A percentile compares a stretch with the other conserved stretches of the same genome.
Evolutionary conservation across 35 echinoderm and acorn worm species (phyloP).

Genomic region (Lytechinus variegatus): DNA sequence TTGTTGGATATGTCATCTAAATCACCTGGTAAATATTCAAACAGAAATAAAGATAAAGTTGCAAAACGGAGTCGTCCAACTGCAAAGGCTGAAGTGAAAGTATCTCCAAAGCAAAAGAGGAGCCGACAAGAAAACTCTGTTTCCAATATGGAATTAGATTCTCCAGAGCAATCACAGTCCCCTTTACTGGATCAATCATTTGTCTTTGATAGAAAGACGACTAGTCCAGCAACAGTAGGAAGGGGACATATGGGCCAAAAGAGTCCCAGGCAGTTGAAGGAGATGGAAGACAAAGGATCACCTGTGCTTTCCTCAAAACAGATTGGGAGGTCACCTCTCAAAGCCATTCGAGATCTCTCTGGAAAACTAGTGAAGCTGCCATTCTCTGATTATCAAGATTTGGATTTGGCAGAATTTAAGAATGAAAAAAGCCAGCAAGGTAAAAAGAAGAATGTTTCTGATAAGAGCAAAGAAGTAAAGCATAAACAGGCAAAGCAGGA

Average conservation of each 20-base stretch:
- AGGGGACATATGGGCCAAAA: slow-evolving; percentile 28
- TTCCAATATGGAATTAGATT: neutral
- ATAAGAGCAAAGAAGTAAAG: neutral
- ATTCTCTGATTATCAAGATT: neutral
- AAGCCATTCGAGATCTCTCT: neutral
- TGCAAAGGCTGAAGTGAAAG: neutral
- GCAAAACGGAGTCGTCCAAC: neutral
- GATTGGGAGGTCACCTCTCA: slow-evolving; percentile 28
- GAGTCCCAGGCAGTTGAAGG: slow-evolving; percentile 14
- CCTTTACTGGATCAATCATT: neutral
- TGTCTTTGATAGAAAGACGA: neutral
- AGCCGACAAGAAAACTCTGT: neutral
- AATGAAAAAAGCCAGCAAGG: neutral
- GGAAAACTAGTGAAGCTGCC: neutral
- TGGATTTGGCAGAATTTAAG: neutral
- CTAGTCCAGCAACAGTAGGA: neutral
- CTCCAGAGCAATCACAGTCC: neutral
- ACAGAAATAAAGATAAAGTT: neutral
- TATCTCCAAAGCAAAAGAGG: neutral
- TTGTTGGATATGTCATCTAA: neutral
- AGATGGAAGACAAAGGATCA: neutral
- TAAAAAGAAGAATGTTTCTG: neutral
- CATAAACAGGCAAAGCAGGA: neutral
- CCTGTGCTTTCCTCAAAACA: neutral
- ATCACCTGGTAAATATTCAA: neutral